Base-by-base conservation (phyloP, 2,797 vertebrate genomes). In the Hirundo rustica region DNA sequence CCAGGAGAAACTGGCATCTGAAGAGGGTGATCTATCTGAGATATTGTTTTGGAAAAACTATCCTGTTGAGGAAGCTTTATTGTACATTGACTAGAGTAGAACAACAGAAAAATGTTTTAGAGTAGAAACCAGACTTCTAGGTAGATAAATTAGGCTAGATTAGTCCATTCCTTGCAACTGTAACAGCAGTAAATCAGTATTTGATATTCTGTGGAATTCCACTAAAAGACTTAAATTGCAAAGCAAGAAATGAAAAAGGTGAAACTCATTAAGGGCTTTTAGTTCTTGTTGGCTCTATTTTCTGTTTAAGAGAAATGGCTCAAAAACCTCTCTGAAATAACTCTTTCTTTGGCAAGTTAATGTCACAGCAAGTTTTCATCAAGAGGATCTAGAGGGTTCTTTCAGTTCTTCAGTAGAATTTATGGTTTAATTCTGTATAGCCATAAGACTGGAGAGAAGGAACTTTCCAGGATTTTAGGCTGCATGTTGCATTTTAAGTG, bases 221-320 rank as follows among this genome's bases (percentile, higher is more conserved):
- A 85, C 48, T 89, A 82, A 93, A 95, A 91, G 61, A 61, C 64
- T 91, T 89, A 92, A 91, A 94, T 95, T 97, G 71, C 42, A 80
- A 80, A 53, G 36, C 1, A 9, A 91, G 93, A 97, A 75, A 29
- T 81, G 30, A 89, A 90, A 91, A 66, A 60, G 87, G 80, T 93
- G 95, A 82, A 67, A 86, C 95, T 96, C 61, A 42, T 96, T 93
- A 95, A 88, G 40, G 78, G 47, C 48, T 93, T 91, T 93, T 93
- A 86, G 94, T 90, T 94, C 66, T 88, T 94, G 26, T 93, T 97
- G 86, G n/a, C 22, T 93, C 54, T 90, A 54, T 79, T 93, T 96
- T 94, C 81, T 57, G 0, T 74, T 94, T 92, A 88, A 80, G 48
- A 93, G 57, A 89, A 72, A 71, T 62, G 0, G 70, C 30, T 96